Evolutionary conservation across 2,113 vertebrate genomes (phyloP).

Genomic region (Rhipidura dahli): DNA sequence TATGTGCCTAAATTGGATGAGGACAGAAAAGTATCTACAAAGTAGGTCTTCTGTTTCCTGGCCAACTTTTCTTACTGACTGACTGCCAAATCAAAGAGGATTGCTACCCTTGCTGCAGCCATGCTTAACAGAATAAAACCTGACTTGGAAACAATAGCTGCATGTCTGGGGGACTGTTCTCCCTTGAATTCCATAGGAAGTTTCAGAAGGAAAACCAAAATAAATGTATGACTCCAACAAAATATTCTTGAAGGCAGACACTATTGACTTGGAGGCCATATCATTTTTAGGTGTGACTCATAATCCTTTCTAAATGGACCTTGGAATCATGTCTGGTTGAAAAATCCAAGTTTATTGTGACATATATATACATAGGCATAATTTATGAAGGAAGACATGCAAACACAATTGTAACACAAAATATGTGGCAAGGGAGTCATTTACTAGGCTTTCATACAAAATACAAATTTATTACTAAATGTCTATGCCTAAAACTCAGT

Average conservation of each 20-base stretch:
- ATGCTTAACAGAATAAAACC: background rate
- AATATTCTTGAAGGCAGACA: background rate
- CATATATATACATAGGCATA: slow-evolving; percentile 4
- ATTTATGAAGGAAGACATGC: slow-evolving; percentile 37
- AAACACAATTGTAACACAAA: slow-evolving; percentile 48
- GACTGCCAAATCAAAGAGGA: background rate
- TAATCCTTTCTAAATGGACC: background rate
- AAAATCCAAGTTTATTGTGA: slow-evolving; percentile 16
- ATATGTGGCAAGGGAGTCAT: slow-evolving; percentile 51
- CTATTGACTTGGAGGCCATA: background rate
- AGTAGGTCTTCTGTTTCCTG: background rate
- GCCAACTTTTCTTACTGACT: background rate
- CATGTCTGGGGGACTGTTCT: background rate
- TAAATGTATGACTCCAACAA: background rate
- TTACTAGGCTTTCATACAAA: slow-evolving; percentile 60
- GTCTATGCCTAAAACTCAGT: slow-evolving; percentile 63
- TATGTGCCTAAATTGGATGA: background rate
- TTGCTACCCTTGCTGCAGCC: background rate
- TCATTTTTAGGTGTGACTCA: background rate
- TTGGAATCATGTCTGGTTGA: background rate
- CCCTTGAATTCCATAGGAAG: background rate
- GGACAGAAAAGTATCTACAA: background rate
- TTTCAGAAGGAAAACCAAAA: background rate
- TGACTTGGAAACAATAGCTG: background rate
- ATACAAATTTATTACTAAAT: slow-evolving; percentile 69